These are phyloP conservation scores for Odocoileus virginianus DNA, from an alignment of 2,113 vertebrate genomes.

Conservation along the genomic window DNA sequence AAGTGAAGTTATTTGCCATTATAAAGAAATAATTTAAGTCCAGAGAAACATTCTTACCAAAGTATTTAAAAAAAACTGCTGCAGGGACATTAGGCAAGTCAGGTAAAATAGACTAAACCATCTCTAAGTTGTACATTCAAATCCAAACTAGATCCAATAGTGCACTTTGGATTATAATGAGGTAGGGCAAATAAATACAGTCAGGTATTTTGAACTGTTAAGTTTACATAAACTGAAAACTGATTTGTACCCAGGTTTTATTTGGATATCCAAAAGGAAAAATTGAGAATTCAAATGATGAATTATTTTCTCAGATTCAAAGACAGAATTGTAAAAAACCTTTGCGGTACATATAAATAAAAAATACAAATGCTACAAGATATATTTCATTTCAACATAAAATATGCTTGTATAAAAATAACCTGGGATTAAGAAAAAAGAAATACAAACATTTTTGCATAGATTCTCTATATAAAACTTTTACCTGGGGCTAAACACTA, in stretches of 20 bases:
- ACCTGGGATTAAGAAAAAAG: conserved; percentile 56
- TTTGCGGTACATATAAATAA: conserved; percentile 40
- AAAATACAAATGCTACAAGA: conserved; percentile 51
- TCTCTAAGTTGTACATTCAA: conserved; percentile 49
- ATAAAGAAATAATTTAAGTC: conserved; percentile 17
- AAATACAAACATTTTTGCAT: conserved; percentile 64
- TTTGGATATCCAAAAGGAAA: conserved; percentile 41
- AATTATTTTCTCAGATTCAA: conserved; percentile 51
- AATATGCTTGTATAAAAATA: conserved; percentile 66
- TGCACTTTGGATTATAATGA: conserved; percentile 61
- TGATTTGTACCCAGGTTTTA: conserved; percentile 49
- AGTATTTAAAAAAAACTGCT: neutral
- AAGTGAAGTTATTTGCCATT: conserved; percentile 29
- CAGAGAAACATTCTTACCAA: neutral
- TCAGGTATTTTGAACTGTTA: conserved; percentile 46
- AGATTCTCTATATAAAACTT: conserved; percentile 64
- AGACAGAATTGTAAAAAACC: conserved; percentile 46
- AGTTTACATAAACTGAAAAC: conserved; percentile 42
- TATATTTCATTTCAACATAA: conserved; percentile 65
- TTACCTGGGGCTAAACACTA: conserved; percentile 30
- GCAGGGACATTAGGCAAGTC: conserved; percentile 19
- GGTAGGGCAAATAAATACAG: conserved; percentile 60
- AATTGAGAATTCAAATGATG: conserved; percentile 36
- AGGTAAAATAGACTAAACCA: conserved; percentile 37
- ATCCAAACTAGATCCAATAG: conserved; percentile 36